phyloP scores from a whole-genome alignment of 2,797 vertebrate genomes.

The Rallus crepitans region DNA sequence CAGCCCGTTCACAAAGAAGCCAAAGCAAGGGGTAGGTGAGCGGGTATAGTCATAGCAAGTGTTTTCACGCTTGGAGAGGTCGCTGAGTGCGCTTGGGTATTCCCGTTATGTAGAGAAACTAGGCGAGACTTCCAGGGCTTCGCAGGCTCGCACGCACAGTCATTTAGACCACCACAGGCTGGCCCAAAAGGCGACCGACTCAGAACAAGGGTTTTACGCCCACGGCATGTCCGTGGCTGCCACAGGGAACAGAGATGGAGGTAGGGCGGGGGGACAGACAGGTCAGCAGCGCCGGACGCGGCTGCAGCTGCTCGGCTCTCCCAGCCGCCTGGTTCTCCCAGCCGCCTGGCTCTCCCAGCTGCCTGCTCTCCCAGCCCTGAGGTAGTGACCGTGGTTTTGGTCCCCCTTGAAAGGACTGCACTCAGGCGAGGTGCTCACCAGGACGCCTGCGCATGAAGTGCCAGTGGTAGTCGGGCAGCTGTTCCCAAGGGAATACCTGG shows the following conservation, averaged over 20 bases:
- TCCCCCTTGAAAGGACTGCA: rapidly evolving
- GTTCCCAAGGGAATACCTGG: not conserved
- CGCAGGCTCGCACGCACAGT: not conserved
- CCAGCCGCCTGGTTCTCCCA: no score
- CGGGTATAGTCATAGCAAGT: rapidly evolving
- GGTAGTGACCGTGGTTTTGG: not conserved
- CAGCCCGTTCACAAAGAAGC: not conserved
- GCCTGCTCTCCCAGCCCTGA: not conserved
- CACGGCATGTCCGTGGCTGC: not conserved
- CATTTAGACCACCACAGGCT: not conserved
- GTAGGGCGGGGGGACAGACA: not conserved
- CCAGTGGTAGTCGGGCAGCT: rapidly evolving
- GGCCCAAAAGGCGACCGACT: not conserved
- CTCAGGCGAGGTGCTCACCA: rapidly evolving
- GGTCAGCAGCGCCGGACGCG: rapidly evolving
- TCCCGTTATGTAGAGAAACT: not conserved
- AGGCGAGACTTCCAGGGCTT: not conserved
- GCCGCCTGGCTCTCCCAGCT: rapidly evolving
- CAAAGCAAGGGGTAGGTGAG: not conserved
- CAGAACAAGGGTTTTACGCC: not conserved
- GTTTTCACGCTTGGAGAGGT: rapidly evolving
- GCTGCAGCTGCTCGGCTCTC: not conserved
- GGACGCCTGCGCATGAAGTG: rapidly evolving
- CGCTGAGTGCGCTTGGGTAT: not conserved
- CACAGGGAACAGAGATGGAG: not conserved